These are phyloP conservation scores for Hydroisotoma schaefferi DNA, from an alignment of 2,888 invertebrate genomes.

Conservation along the genomic window DNA sequence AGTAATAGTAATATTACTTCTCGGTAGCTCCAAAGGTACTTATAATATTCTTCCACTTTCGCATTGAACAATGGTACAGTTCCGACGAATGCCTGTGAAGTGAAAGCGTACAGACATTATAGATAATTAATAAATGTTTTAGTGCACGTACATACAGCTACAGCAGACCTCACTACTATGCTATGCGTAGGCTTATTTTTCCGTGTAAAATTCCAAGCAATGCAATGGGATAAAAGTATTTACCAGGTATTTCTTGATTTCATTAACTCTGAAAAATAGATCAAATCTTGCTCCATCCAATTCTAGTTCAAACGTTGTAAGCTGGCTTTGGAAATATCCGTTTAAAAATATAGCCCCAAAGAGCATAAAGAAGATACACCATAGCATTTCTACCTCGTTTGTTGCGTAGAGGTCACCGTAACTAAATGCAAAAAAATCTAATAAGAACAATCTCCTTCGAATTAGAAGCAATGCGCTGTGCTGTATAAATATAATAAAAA, in stretches of 20 bases:
- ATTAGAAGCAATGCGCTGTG: background rate
- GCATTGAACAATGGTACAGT: conserved; percentile 32
- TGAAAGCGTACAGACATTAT: too few species aligned
- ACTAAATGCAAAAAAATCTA: background rate
- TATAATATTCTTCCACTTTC: conserved; percentile 43
- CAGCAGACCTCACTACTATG: too few species aligned
- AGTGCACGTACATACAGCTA: too few species aligned
- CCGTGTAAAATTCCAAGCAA: background rate
- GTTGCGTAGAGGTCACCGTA: conserved; percentile 11
- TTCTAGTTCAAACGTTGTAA: conserved; percentile 41
- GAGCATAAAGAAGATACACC: conserved; percentile 41
- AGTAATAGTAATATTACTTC: conserved; percentile 10
- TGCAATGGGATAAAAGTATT: background rate
- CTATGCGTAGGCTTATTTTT: too few species aligned
- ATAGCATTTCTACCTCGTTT: conserved; percentile 33
- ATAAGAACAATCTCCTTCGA: background rate
- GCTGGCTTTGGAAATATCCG: conserved; percentile 34
- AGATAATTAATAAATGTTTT: too few species aligned
- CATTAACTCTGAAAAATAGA: conserved; percentile 36
- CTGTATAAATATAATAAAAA: background rate
- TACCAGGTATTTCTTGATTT: conserved; percentile 33
- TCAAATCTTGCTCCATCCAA: conserved; percentile 46
- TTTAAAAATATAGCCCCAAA: conserved; percentile 40
- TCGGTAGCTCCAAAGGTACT: conserved; percentile 43
- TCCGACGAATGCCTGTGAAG: background rate